Conservation (phyloP, 1,140 invertebrate species). For the Drosophila kepulauana region DNA sequence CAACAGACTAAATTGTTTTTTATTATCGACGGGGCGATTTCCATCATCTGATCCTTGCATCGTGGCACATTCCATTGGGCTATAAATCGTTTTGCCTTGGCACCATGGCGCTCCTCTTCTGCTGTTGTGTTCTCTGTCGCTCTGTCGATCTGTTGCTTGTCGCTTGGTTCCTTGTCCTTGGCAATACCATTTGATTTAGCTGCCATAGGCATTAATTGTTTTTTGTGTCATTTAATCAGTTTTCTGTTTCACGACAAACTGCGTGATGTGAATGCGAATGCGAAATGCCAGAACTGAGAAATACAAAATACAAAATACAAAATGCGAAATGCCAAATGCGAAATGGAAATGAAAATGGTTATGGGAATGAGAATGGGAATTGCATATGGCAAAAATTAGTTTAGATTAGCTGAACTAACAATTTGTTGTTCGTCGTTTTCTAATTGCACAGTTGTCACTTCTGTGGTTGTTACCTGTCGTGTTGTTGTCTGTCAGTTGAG, state of each 20-base stretch:
- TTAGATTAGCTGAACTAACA: slow-evolving; percentile 1
- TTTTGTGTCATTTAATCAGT: slow-evolving; percentile 61
- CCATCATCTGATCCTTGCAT: slow-evolving; percentile 73
- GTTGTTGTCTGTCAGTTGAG: slow-evolving; percentile 44
- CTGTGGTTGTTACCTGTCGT: slow-evolving; percentile 42
- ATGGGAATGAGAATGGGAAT: neutral
- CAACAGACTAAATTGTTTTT: slow-evolving; percentile 55
- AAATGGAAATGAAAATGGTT: slow-evolving; percentile 11
- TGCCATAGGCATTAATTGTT: slow-evolving; percentile 76
- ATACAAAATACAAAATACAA: neutral
- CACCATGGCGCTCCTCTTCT: slow-evolving; percentile 73
- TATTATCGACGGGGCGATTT: slow-evolving; percentile 60
- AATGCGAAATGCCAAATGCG: neutral
- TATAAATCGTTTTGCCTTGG: slow-evolving; percentile 82
- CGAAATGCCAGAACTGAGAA: neutral
- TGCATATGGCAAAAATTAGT: neutral
- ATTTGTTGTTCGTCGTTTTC: slow-evolving; percentile 21
- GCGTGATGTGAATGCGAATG: slow-evolving; percentile 65
- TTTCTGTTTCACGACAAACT: slow-evolving; percentile 50
- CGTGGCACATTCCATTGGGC: slow-evolving; percentile 80
- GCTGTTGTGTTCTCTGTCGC: neutral
- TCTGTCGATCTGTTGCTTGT: neutral
- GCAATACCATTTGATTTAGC: slow-evolving; percentile 79
- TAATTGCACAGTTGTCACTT: slow-evolving; percentile 50
- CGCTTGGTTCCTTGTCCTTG: slow-evolving; percentile 61